Evolutionary conservation across 2,888 invertebrate genomes (phyloP), one percentile per base, ranked within the genome.

Genomic region (Sicus ferrugineus): DNA sequence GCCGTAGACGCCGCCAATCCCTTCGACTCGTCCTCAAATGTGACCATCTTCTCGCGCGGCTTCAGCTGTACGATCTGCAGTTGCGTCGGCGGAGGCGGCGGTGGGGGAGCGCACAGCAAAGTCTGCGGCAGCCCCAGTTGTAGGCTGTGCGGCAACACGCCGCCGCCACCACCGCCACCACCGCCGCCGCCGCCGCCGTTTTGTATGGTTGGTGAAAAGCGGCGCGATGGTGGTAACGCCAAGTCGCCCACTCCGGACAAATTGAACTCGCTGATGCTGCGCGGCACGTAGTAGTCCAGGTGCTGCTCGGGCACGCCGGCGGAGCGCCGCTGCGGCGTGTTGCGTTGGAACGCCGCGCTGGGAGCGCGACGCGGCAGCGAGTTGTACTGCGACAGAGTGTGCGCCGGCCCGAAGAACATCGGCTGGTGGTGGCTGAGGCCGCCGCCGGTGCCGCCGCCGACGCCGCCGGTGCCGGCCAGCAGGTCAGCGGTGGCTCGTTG

Each of bases 231-330:
- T 0, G 87, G 86, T 42, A 88, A 80, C 21, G 87, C 87, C 68
- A 88, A 85, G 77, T 90, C 89, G 63, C 89, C 87, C 9, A 90
- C 88, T 48, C 92, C 90, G 0, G 90, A 89, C 69, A 94, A 84
- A 82, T 94, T 92, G 80, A 94, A 94, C 82, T 93, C 94, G 84
- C 93, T 93, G 70, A 93, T 89, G 84, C 93, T 93, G 70, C 94
- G 88, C 72, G 94, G 94, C 73, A 94, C 93, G 82, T 93, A 94
- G 83, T 94, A 94, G 81, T 94, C 94, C 70, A 93, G 87, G 73
- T 91, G 88, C 59, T 89, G 89, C 76, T 90, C 91, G 66, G 88
- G 87, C 80, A 83, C 82, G 67, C 88, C 86, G 23, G 88, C 88
- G 28, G 91, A 91, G 59, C 91, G 87, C 23, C 92, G 87, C 30